These are phyloP conservation scores for Limanda limanda DNA, from an alignment of 2,113 vertebrate genomes.

Conservation along the genomic window DNA sequence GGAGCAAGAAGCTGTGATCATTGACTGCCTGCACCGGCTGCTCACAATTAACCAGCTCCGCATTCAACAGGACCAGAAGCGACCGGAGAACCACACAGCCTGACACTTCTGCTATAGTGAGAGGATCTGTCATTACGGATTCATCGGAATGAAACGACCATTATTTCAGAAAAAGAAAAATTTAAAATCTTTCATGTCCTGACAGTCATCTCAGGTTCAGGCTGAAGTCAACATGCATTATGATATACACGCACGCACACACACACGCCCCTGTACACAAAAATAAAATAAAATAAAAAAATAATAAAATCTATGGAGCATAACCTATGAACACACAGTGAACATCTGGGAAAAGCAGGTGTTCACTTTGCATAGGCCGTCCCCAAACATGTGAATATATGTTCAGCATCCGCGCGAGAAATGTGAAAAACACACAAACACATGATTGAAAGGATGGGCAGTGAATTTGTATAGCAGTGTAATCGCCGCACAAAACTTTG, in stretches of 20 bases:
- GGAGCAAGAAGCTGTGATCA: not conserved
- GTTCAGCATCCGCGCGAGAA: slow-evolving; percentile 45
- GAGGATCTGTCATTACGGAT: slow-evolving; percentile 23
- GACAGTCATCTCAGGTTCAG: slow-evolving; percentile 31
- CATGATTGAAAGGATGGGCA: slow-evolving; percentile 30
- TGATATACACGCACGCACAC: slow-evolving; percentile 23
- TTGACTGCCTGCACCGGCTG: not conserved
- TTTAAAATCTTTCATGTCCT: slow-evolving; percentile 28
- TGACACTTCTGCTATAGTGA: too few species aligned
- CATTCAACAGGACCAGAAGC: slow-evolving; percentile 18
- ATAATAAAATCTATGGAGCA: slow-evolving; percentile 29
- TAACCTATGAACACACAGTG: slow-evolving; percentile 52
- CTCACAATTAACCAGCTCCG: slow-evolving; percentile 25
- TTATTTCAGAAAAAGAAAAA: slow-evolving; percentile 14
- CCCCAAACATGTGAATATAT: slow-evolving; percentile 51
- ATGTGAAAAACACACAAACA: slow-evolving; percentile 42
- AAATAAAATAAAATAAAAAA: slow-evolving; percentile 3
- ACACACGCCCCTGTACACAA: not conserved
- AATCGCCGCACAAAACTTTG: slow-evolving; percentile 58
- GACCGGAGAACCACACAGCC: slow-evolving; percentile 14
- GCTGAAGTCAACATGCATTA: slow-evolving; percentile 39
- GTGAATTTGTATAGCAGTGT: slow-evolving; percentile 25
- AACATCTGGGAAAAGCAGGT: slow-evolving; percentile 65
- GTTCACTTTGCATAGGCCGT: slow-evolving; percentile 71
- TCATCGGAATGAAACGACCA: slow-evolving; percentile 11